Evolutionary conservation across 2,888 invertebrate species (phyloP).

Genomic region (Priocnemis perturbator): DNA sequence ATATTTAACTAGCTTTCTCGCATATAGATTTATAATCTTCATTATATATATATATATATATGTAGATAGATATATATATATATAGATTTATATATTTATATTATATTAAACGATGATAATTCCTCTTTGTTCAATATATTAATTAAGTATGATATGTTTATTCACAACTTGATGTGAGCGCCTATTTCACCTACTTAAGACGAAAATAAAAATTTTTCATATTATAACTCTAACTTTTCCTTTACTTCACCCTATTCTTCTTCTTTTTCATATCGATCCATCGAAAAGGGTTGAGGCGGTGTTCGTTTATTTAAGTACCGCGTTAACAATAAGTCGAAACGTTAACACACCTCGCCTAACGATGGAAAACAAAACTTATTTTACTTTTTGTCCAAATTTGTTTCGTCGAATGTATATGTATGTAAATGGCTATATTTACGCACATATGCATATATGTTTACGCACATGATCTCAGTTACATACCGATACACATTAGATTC

Average conservation of each 20-base stretch:
- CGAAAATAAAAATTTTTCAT: conserved; percentile 47
- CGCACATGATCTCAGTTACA: conserved; percentile 40
- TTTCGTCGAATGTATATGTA: conserved; percentile 38
- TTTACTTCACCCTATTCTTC: conserved; percentile 26
- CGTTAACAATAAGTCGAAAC: conserved; percentile 63
- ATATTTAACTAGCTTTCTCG: conserved; percentile 4
- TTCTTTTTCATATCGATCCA: not conserved
- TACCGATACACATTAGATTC: conserved; percentile 64
- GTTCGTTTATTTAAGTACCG: conserved; percentile 66
- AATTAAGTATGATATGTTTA: conserved; percentile 75
- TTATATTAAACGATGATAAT: conserved; percentile 71
- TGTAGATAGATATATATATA: conserved; percentile 37
- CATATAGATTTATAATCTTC: conserved; percentile 34
- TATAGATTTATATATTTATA: conserved; percentile 63
- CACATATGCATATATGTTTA: conserved; percentile 37
- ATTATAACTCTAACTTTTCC: no score
- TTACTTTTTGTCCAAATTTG: conserved; percentile 26
- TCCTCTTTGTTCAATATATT: conserved; percentile 71
- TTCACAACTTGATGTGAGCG: conserved; percentile 76
- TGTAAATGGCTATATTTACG: conserved; percentile 4
- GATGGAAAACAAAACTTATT: no score
- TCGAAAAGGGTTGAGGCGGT: not conserved
- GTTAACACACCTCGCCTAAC: conserved; percentile 57
- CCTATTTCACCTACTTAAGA: conserved; percentile 57
- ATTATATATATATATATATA: conserved; percentile 39